Evolutionary conservation across 2,797 vertebrate genomes (phyloP).

Genomic region (Enoplosus armatus): DNA sequence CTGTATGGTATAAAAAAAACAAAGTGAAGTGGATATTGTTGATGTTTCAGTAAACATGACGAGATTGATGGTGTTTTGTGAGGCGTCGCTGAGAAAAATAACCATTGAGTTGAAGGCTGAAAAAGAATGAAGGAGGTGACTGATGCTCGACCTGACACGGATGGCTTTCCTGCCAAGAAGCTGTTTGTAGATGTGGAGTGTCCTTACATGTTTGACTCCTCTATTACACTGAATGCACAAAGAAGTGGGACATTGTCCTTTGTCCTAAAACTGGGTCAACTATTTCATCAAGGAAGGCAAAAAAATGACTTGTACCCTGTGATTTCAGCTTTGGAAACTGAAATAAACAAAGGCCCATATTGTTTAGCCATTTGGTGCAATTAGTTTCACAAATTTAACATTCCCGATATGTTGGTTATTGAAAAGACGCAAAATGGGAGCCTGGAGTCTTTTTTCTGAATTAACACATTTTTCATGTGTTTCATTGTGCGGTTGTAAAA

Average conservation of each 20-base stretch:
- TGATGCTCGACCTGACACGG: background rate
- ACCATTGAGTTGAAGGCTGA: background rate
- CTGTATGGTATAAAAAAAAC: background rate
- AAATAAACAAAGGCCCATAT: constrained; percentile 29
- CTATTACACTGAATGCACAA: background rate
- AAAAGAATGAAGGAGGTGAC: background rate
- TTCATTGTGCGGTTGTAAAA: background rate
- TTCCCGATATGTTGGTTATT: too few species aligned
- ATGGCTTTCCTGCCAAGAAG: background rate
- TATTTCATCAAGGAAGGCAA: background rate
- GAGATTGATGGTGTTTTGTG: background rate
- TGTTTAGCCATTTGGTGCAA: constrained; percentile 16
- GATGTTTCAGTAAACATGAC: background rate
- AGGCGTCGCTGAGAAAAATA: background rate
- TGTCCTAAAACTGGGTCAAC: constrained; percentile 11
- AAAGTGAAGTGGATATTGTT: background rate
- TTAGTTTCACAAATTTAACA: background rate
- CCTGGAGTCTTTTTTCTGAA: background rate
- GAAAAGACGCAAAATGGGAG: background rate
- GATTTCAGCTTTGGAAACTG: constrained; percentile 11
- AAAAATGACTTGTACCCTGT: constrained; percentile 28
- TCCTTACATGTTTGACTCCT: constrained; percentile 11
- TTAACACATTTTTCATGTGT: background rate
- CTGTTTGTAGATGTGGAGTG: background rate
- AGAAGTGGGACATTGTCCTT: constrained; percentile 29